These are phyloP conservation scores for Ephestia elutella DNA, from an alignment of 1,140 invertebrate species.

Conservation along the genomic window DNA sequence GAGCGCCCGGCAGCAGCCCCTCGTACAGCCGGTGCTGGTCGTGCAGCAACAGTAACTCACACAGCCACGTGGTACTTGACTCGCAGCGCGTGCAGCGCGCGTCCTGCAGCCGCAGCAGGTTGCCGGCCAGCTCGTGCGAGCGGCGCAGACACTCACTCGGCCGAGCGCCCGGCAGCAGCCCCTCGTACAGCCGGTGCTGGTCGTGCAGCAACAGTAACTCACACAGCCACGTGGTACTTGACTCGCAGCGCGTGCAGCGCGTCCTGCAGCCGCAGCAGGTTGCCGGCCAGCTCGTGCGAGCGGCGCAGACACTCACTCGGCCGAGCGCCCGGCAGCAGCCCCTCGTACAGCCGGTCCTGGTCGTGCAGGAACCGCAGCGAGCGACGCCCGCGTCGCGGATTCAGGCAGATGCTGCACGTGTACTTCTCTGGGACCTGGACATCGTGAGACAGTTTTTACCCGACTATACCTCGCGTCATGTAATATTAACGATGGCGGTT, in stretches of 20 bases:
- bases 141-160: slow-evolving; percentile 76
- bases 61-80: slow-evolving; percentile 86
- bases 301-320: slow-evolving; percentile 76
- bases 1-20: no score
- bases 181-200: slow-evolving; percentile 91
- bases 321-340: slow-evolving; percentile 79
- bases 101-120: slow-evolving; percentile 79
- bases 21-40: no score
- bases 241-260: slow-evolving; percentile 82
- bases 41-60: slow-evolving; percentile 77
- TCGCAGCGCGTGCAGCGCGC: slow-evolving; percentile 81
- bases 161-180: slow-evolving; percentile 79
- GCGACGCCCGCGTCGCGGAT: slow-evolving; percentile 82
- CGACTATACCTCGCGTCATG: no score
- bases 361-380: slow-evolving; percentile 86
- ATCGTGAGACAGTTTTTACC: no score
- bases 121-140: slow-evolving; percentile 82
- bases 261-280: slow-evolving; percentile 79
- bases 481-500: no score
- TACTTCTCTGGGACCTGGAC: slow-evolving; percentile 90
- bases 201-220: no score
- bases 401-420: slow-evolving; percentile 89
- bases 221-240: slow-evolving; percentile 86
- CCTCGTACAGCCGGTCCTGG: slow-evolving; percentile 91
- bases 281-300: slow-evolving; percentile 83